Base-by-base conservation (phyloP, 2,888 invertebrate species). In the Yponomeuta sedellus region DNA sequence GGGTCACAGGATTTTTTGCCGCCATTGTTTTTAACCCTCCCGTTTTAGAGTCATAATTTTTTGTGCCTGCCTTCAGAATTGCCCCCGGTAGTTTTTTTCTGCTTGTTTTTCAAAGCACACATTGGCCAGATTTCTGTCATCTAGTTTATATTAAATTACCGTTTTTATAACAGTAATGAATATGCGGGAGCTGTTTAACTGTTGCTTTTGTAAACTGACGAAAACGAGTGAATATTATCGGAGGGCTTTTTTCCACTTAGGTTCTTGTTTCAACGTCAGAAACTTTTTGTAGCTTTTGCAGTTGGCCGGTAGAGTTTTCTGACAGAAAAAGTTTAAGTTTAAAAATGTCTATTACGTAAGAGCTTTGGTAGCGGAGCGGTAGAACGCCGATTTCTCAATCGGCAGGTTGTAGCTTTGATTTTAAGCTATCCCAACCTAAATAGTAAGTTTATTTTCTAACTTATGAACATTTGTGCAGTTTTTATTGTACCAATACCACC, bases 111-210 rank as follows among this genome's bases (percentile, higher is more conserved):
- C 77, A 61, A 28, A 81, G 72, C 68, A 74, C 74, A 77, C 80
- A 88, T 87, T 90, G 81, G 86, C 88, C 73, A 77, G 84, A 86
- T 89, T 89, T 84, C 83, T 85, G 86, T 88, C 85, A 77, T 85
- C 83, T 88, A 86, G 83, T 89, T 90, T 90, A 88, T 90, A 90
- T 90, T 89, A 89, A 89, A 90, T 91, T 90, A 90, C 88, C 74
- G 81, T 88, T 89, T 89, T 88, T 88, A 74, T 83, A 71, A 69
- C 69, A n/a, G 85, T 86, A 87, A 89, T 89, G 83, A 86, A 88
- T 88, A 91, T 87, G 87, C 86, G 88, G 88, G 89, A 76, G 65
- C 77, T 73, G 78, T 86, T 85, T 81, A 74, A 72, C 76, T 66
- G 79, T 80, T 83, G 81, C 82, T 83, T 85, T 79, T 81, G 82